phyloP scores from a whole-genome alignment of 2,888 invertebrate species.

The Melangyna quadrimaculata region DNA sequence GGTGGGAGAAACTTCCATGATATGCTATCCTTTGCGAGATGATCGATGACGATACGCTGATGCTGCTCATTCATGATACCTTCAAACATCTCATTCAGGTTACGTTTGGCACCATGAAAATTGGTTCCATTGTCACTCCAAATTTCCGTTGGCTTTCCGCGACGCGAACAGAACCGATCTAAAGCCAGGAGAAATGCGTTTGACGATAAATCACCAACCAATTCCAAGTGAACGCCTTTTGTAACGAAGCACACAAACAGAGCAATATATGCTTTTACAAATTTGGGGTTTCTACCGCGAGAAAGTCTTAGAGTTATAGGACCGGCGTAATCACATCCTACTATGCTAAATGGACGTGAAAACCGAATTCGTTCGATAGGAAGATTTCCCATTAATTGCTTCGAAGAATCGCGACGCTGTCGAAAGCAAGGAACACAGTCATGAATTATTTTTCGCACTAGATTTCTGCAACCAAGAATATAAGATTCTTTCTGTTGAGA shows the following conservation, averaged over 20 bases:
- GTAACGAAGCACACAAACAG: no score
- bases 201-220: no score
- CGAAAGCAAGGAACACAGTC: neutral
- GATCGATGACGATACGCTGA: neutral
- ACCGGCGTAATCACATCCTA: no score
- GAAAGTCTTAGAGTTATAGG: no score
- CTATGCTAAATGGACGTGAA: no score
- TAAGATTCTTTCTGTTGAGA: neutral
- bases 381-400: no score
- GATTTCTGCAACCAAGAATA: neutral
- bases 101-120: neutral
- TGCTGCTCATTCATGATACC: neutral
- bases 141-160: neutral
- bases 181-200: no score
- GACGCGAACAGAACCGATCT: no score
- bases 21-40: neutral
- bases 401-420: neutral
- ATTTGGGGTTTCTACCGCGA: no score
- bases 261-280: no score
- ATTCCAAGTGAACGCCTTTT: no score
- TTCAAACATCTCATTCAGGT: neutral
- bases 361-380: no score
- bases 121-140: neutral
- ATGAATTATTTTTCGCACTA: neutral
- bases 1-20: neutral